Evolutionary conservation across 35 echinoderm and acorn worm species (phyloP), one percentile per base, ranked within the genome.

Genomic region (Amphiura filiformis): DNA sequence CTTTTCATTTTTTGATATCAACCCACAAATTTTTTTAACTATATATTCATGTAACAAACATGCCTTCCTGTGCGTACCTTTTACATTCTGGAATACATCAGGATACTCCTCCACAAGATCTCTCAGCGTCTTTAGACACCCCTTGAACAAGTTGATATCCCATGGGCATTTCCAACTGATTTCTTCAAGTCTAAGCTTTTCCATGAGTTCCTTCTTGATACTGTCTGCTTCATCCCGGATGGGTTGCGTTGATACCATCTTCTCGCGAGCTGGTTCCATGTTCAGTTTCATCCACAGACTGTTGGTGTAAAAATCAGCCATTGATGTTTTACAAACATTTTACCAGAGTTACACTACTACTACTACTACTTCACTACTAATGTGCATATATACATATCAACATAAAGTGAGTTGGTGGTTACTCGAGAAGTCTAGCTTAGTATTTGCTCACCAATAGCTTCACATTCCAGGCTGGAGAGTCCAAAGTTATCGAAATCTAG

Each of bases 231-330:
- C 93, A 37, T 92, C 37, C 26, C 86, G 91, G 49, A 82, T 82
- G 30, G 91, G 93, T 17, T 44, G 86, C 34, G 80, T 92, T 31
- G 47, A 77, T 31, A 78, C 65, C 9, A 92, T 32, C 18, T 86
- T 91, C 37, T 76, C 84, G n/a, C 81, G 88, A 39, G 90, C 93
- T 22, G 36, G 56, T 36, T 38, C 28, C 38, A 92, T 88, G 76
- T 92, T 95, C n/a, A 75, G 92, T 80, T 85, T 92, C 77, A 95
- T 49, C 81, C 86, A 95, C 26, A 85, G 83, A 30, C 93, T 95
- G 84, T 32, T 78, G 57, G 22, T 37, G 37, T 32, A 75, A 34
- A 86, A 30, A 39, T 37, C 23, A 76, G 20, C 18, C 13, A 35
- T 15, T 47, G 31, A 20, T 34, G 41, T 56, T 87, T 26, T 81